Base-by-base conservation (phyloP, 2,113 vertebrate species). In the Notiomystis cincta region DNA sequence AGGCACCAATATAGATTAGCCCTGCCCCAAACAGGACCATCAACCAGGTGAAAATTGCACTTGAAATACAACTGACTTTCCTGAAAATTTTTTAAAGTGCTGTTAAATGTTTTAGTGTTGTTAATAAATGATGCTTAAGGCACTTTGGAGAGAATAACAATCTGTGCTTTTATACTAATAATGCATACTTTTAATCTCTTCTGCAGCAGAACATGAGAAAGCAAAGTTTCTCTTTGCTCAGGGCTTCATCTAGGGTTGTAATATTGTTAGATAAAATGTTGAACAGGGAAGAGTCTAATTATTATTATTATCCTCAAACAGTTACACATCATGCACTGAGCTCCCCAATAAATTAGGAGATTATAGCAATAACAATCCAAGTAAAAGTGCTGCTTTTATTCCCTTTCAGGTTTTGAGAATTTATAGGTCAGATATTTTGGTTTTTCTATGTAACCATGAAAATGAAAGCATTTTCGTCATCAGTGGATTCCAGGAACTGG, bases 111-210 rank as follows among this genome's bases (percentile, higher is more conserved):
- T 90, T 94, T 42, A 73, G 15, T 33, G 20, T 11, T 64, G 61
- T 77, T 90, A 95, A 93, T 88, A 96, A 96, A 94, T 77, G 71
- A 82, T 73, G 50, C 38, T 90, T 80, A 66, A 70, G 54, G 75
- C 33, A 42, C 75, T 93, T 91, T 12, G 6, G 47, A 90, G 82
- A 86, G 38, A 91, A 81, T 86, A 90, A 62, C 50, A 73, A 45
- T 70, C 50, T 4, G 1, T 35, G 35, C 19, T 90, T 35, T 62
- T 96, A 50, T 24, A 82, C 56, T 85, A 79, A 90, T 90, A 86
- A 76, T 31, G 18, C 30, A 37, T 27, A 70, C 33, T 89, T 96
- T 72, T 82, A 82, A 86, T 90, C 48, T 71, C 61, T 82, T 93
- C 57, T 80, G 28, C 48, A 92, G 60, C 40, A 56, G 37, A 42